Evolutionary conservation across 2,113 vertebrate species (phyloP), one percentile per base, ranked within the genome.

Genomic region (Chaetodon auriga): DNA sequence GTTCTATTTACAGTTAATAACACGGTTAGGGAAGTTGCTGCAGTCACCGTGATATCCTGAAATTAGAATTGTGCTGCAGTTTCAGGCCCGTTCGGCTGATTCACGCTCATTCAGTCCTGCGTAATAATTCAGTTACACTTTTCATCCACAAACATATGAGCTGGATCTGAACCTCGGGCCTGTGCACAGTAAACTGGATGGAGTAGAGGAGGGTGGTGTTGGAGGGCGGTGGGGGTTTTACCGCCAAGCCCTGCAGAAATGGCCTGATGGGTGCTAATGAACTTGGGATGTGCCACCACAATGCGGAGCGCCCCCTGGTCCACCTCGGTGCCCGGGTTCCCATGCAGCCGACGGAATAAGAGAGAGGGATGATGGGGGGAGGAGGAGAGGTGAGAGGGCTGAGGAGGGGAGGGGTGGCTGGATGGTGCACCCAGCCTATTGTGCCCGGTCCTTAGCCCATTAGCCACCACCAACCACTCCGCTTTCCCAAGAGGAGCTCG

Each of bases 241-340:
- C 77, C 45, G 75, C 78, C 70, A 58, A 58, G 82, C 73, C 76
- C 74, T 55, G 66, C 79, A 83, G 81, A 63, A 83, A 83, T 43
- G 74, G 83, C 83, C 85, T 65, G 87, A 81, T 63, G 87, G 72
- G 83, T 96, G 94, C 95, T 96, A 96, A 96, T 96, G 96, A 96
- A 96, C 96, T 95, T 96, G 95, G 95, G 95, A 94, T 95, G 94
- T 94, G 95, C 91, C 95, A 95, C 94, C 93, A 94, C 94, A 95
- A 95, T 94, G 92, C 92, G 30, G 94, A 92, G 90, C 81, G 92
- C 93, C 92, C 94, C 93, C 92, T 86, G 93, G 94, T 95, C 94
- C 94, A 87, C 89, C 91, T 92, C 88, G 75, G 93, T 94, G 92
- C 88, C 91, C 60, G 92, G 93, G 95, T 96, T 97, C 96, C 94